Evolutionary conservation across 2,888 invertebrate genomes (phyloP).

Genomic region (Caenorhabditis sulstoni): DNA sequence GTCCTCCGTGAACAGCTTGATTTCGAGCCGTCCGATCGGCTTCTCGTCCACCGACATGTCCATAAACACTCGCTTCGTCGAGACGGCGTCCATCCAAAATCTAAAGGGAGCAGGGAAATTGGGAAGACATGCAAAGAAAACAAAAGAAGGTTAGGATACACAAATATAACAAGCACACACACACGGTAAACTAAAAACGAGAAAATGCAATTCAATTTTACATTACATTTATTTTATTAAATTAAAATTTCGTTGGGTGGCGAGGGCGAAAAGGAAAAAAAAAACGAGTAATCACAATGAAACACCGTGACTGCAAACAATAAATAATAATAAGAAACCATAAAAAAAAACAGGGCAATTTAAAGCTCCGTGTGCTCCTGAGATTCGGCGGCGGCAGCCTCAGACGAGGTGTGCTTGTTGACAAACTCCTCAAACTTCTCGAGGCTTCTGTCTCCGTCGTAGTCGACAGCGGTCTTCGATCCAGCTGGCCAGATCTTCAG

Average conservation of each 20-base stretch:
- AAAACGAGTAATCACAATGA: constrained; percentile 47
- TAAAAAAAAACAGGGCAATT: constrained; percentile 8
- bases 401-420: constrained; percentile 33
- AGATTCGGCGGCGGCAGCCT: constrained; percentile 8
- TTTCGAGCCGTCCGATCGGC: constrained; percentile 70
- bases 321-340: too few species aligned
- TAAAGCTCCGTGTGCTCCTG: constrained; percentile 54
- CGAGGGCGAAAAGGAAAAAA: background rate
- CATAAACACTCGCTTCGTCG: constrained; percentile 66
- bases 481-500: constrained; percentile 93
- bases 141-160: background rate
- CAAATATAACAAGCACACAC: constrained; percentile 7
- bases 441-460: constrained; percentile 93
- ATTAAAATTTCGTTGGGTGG: background rate
- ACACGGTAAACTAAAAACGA: constrained; percentile 6
- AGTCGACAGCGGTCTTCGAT: constrained; percentile 89
- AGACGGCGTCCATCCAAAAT: background rate
- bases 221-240: constrained; percentile 1
- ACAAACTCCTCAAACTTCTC: constrained; percentile 93
- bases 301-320: constrained; percentile 42
- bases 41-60: constrained; percentile 70
- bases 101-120: too few species aligned
- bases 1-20: constrained; percentile 54
- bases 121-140: too few species aligned
- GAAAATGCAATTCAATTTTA: background rate